These are phyloP conservation scores for Melanerpes aurifrons DNA, from an alignment of 2,113 vertebrate species.

Conservation along the genomic window DNA sequence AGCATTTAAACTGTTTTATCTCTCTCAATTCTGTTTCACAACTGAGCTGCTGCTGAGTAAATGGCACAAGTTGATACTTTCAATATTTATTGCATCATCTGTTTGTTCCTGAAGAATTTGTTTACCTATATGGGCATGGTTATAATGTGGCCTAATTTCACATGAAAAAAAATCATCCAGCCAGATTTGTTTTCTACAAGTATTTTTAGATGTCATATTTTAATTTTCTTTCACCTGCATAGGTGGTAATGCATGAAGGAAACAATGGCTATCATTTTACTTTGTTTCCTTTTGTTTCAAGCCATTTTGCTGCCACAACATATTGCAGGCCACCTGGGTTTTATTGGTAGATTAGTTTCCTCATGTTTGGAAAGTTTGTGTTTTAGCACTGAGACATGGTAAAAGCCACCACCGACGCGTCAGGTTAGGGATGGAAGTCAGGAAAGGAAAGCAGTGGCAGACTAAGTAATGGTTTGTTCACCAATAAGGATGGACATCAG, in stretches of 20 bases:
- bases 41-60: neutral
- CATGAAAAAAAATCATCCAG: neutral
- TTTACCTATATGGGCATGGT: neutral
- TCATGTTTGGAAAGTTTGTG: neutral
- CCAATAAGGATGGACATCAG: neutral
- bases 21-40: neutral
- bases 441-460: neutral
- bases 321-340: neutral
- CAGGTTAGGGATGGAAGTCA: neutral
- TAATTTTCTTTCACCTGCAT: neutral
- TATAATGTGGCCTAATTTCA: neutral
- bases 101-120: neutral
- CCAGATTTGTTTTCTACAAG: neutral
- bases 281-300: neutral
- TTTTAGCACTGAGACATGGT: neutral
- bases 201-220: neutral
- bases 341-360: neutral
- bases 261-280: neutral
- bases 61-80: neutral
- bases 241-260: neutral
- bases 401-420: neutral
- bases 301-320: neutral
- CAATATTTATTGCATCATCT: neutral
- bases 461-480: neutral
- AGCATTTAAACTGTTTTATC: neutral